These are phyloP conservation scores for Cephonodes hylas DNA, from an alignment of 2,888 invertebrate genomes.

Conservation along the genomic window DNA sequence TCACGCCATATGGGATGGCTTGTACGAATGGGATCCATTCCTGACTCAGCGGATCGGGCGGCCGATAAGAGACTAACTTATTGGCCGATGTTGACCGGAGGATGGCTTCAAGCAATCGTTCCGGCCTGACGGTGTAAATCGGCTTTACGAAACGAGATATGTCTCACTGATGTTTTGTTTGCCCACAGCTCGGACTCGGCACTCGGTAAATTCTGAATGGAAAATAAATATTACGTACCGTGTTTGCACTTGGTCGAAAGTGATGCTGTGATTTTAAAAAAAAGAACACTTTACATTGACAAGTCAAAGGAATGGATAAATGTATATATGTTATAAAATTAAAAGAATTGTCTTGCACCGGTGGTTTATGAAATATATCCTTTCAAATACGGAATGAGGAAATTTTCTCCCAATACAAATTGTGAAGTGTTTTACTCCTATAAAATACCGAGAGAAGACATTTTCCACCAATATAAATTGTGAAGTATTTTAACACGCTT, in stretches of 20 bases:
- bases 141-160: constrained; percentile 29
- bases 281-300: no score
- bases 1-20: constrained; percentile 30
- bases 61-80: constrained; percentile 71
- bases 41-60: constrained; percentile 62
- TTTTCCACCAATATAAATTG: no score
- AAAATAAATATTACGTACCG: neutral
- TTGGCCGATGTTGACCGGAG: constrained; percentile 59
- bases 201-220: neutral
- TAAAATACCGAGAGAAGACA: no score
- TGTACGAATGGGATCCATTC: constrained; percentile 42
- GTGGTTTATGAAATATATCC: neutral
- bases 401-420: no score
- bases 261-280: neutral
- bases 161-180: neutral
- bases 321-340: no score
- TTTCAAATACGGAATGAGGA: no score
- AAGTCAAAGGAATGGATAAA: no score
- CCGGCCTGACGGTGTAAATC: constrained; percentile 40
- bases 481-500: no score
- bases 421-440: no score
- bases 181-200: neutral
- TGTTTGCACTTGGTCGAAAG: neutral
- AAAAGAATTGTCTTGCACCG: no score
- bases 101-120: constrained; percentile 33